Percentiles rank a stretch among this genome's conserved stretches.
Evolutionary conservation across 2,797 vertebrate genomes (phyloP).

Genomic region (Spinibarbus caldwelli): DNA sequence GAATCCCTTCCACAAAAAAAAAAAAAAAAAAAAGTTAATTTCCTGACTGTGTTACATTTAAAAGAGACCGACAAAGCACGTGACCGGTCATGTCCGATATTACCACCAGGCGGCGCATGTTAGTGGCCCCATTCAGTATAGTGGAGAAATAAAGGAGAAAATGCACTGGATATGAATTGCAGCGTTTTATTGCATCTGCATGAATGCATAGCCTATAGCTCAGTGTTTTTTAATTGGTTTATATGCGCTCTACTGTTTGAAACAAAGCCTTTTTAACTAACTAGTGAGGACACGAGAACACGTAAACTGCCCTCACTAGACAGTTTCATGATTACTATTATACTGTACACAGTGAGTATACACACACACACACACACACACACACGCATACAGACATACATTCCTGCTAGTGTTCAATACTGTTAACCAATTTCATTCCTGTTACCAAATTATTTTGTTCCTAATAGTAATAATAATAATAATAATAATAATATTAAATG

Average conservation of each 20-base stretch:
- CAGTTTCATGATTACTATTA: no score
- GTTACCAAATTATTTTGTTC: background rate
- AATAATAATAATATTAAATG: no score
- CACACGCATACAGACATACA: no score
- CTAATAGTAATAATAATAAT: no score
- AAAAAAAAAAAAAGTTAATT: constrained; percentile 27
- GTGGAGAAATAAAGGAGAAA: background rate
- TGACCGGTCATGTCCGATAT: background rate
- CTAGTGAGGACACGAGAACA: no score
- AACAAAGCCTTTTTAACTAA: no score
- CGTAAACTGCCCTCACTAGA: no score
- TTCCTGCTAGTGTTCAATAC: background rate
- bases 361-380: no score
- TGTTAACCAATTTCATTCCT: background rate
- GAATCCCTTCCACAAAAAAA: no score
- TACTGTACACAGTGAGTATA: background rate
- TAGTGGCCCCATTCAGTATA: no score
- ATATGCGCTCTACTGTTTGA: background rate
- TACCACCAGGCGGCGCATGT: no score
- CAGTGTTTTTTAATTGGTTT: background rate
- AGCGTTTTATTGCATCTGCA: background rate
- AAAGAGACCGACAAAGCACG: constrained; percentile 58
- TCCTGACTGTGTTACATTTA: constrained; percentile 64
- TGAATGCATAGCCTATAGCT: background rate
- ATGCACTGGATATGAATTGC: background rate